Percentiles rank a stretch among this genome's conserved stretches.
phyloP scores from a whole-genome alignment of 2,113 vertebrate species.

The Glaucidium brasilianum region DNA sequence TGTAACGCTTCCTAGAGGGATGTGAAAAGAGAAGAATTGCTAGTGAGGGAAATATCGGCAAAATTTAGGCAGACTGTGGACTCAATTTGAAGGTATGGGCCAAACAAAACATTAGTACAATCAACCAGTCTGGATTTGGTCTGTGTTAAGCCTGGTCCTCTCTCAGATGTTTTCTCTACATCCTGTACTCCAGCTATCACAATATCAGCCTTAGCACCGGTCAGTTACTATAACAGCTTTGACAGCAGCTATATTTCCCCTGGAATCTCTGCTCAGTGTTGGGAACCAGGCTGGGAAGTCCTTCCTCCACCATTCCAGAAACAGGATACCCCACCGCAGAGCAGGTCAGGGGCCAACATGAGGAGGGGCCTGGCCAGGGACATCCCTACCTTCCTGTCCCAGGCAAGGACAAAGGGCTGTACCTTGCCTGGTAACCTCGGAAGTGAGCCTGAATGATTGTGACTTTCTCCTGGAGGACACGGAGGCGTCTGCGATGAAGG shows the following conservation, averaged over 20 bases:
- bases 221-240: background rate
- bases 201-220: background rate
- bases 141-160: background rate
- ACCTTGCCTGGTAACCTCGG: slow-evolving; percentile 85
- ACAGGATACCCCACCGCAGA: background rate
- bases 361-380: background rate
- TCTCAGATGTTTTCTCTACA: background rate
- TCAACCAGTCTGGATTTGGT: background rate
- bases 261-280: background rate
- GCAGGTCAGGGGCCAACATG: background rate
- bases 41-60: background rate
- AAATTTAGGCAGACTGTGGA: background rate
- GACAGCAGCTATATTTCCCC: background rate
- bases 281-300: background rate
- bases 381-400: background rate
- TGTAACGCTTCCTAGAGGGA: slow-evolving; percentile 78
- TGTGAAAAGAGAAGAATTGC: background rate
- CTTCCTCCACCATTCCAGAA: background rate
- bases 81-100: background rate
- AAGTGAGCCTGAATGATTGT: slow-evolving; percentile 86
- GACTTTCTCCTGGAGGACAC: slow-evolving; percentile 82
- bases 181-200: background rate
- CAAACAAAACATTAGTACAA: background rate
- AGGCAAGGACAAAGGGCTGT: background rate
- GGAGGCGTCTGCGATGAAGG: slow-evolving; percentile 77